Evolutionary conservation across 2,888 invertebrate genomes (phyloP), one percentile per base, ranked within the genome.

Genomic region (Beris chalybata): DNA sequence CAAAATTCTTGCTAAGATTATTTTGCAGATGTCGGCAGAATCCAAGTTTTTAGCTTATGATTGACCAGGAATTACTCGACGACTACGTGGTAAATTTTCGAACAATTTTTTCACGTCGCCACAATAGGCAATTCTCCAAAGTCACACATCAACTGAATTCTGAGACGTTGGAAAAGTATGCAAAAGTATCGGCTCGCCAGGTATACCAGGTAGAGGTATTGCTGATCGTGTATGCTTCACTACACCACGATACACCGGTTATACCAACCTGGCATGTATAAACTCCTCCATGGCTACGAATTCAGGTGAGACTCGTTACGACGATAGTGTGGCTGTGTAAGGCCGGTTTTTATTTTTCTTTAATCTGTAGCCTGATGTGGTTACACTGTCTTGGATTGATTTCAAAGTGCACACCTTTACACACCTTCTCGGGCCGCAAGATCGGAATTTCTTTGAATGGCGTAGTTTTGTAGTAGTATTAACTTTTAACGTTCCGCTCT

Each of bases 111-210:
- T 61, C 52, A n/a, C 38, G 48, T 52, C 43, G 13, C 31, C 13
- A 38, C 52, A 38, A 50, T 52, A 61, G 50, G 50, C 50, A 61
- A 61, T 61, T 61, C 61, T 61, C 61, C 12, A 61, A 50, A 61
- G 61, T 61, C 61, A 61, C 61, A 61, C 61, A 32, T 50, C 61
- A 61, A 61, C 61, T 61, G 52, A 61, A 61, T 61, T 50, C 52
- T 50, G 52, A 61, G 61, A 38, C 61, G 61, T 22, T 50, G 61
- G 50, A 38, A 50, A 52, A 50, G 61, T 43, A 50, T 61, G 61
- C 61, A 61, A 61, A 61, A 61, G 50, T 30, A 48, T 48, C 13
- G 13, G 12, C 5, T 4, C 15, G 12, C n/a, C n/a, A 15, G 13
- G 48, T 48, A 15, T 4, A 22, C 13, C 15, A 15, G 29, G 22